Evolutionary conservation across 1,140 invertebrate species (phyloP), one percentile per base, ranked within the genome.

Genomic region (Drosophila suzukii): DNA sequence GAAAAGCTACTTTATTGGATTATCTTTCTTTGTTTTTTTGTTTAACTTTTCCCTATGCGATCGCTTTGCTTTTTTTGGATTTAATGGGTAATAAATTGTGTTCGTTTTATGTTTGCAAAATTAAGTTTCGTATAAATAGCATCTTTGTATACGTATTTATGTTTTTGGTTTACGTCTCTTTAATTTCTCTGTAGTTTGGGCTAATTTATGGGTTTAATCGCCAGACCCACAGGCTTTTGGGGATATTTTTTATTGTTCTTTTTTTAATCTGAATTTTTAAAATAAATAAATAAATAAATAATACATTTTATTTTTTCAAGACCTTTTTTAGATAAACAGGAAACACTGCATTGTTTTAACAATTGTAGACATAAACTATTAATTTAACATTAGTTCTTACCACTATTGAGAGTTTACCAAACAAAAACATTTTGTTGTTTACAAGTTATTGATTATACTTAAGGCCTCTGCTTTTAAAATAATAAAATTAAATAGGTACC

Each of bases 31-130:
- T 63, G 55, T 53, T 50, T 24, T 24, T 72, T 62, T 50, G 36
- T 57, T 41, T 49, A 46, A 54, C 32, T 43, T 61, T 39, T 49
- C 12, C 24, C 47, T 32, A 17, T 41, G 53, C 54, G 62, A 38
- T 81, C 36, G 72, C 47, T 46, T 74, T 55, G 51, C 46, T 24
- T 39, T 24, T 59, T 44, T 56, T 47, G 58, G 20, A 46, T 62
- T 57, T 66, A 77, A 70, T 85, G 56, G 46, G 54, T 41, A 58
- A 80, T 86, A 86, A 81, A 81, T 86, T 86, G 61, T 34, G 39
- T 56, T 43, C 43, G 63, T 58, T 62, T 75, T 75, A 75, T 60
- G 50, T 62, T 82, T 43, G 57, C 59, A 47, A 39, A 58, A 44
- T 79, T 74, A 62, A 50, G 44, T 43, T 74, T 67, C 51, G n/a